phyloP scores from a whole-genome alignment of 2,888 invertebrate genomes.

The Gibbula magus region DNA sequence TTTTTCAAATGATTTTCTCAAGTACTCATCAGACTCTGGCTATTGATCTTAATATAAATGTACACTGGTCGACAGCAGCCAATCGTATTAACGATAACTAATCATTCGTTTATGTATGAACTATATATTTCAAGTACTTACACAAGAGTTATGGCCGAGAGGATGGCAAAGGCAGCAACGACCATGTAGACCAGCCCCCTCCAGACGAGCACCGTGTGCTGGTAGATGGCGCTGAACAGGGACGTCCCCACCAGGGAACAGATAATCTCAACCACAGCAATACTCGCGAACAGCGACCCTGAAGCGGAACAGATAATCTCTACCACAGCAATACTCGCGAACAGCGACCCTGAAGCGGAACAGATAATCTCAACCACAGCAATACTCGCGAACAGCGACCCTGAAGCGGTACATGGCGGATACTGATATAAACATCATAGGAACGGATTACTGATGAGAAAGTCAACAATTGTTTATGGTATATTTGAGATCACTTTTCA shows the following conservation, averaged over 20 bases:
- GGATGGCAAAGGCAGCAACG: not conserved
- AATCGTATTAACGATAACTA: no score
- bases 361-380: slow-evolving; percentile 21
- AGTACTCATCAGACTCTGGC: no score
- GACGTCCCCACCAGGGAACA: slow-evolving; percentile 8
- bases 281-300: slow-evolving; percentile 32
- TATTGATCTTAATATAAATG: no score
- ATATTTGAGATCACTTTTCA: no score
- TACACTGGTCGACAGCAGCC: no score
- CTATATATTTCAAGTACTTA: no score
- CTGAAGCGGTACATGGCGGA: slow-evolving; percentile 12
- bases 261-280: slow-evolving; percentile 26
- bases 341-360: not conserved
- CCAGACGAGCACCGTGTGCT: slow-evolving; percentile 13
- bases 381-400: slow-evolving; percentile 30
- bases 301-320: slow-evolving; percentile 3
- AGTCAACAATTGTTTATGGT: no score
- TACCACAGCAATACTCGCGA: slow-evolving; percentile 24
- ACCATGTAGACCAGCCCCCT: slow-evolving; percentile 29
- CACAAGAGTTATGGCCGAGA: not conserved
- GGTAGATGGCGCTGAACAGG: slow-evolving; percentile 25
- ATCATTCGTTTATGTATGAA: no score
- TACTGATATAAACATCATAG: no score
- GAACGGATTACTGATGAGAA: no score
- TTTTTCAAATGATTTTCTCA: no score